phyloP scores from a whole-genome alignment of 2,888 invertebrate genomes.

The Orthosia gracilis region DNA sequence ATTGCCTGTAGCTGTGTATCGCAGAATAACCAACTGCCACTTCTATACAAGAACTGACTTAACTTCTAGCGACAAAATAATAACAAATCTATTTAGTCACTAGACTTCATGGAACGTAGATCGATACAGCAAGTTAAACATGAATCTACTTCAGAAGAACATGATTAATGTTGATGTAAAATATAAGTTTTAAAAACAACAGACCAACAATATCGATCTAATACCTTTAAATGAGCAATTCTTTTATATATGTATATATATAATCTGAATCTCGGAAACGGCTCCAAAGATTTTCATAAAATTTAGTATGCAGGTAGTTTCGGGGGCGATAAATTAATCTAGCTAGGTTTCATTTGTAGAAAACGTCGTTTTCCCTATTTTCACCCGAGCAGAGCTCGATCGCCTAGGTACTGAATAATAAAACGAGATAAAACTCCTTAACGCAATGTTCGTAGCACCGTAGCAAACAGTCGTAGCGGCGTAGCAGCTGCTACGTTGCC shows the following conservation, averaged over 20 bases:
- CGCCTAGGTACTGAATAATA: too few species aligned
- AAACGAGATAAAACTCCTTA: not conserved
- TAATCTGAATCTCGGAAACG: too few species aligned
- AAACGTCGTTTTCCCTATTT: too few species aligned
- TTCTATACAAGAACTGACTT: not conserved
- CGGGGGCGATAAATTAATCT: too few species aligned
- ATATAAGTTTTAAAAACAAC: not conserved
- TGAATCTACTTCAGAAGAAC: not conserved
- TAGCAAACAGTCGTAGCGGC: not conserved
- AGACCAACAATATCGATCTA: not conserved
- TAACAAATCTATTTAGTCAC: conserved; percentile 13
- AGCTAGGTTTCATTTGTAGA: too few species aligned
- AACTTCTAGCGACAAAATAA: conserved; percentile 17
- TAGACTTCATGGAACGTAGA: conserved; percentile 10
- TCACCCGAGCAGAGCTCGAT: too few species aligned
- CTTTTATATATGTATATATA: too few species aligned
- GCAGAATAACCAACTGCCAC: not conserved
- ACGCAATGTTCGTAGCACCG: not conserved
- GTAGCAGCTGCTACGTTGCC: not conserved
- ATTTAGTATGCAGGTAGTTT: too few species aligned
- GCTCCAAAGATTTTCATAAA: too few species aligned
- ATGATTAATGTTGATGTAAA: not conserved
- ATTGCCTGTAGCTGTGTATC: not conserved
- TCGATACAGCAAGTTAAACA: conserved; percentile 23
- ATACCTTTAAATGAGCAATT: too few species aligned